A percentile compares a stretch with the other conserved stretches of the same genome.
Evolutionary conservation across 1,140 invertebrate genomes (phyloP).

Genomic region (Vanessa atalanta): DNA sequence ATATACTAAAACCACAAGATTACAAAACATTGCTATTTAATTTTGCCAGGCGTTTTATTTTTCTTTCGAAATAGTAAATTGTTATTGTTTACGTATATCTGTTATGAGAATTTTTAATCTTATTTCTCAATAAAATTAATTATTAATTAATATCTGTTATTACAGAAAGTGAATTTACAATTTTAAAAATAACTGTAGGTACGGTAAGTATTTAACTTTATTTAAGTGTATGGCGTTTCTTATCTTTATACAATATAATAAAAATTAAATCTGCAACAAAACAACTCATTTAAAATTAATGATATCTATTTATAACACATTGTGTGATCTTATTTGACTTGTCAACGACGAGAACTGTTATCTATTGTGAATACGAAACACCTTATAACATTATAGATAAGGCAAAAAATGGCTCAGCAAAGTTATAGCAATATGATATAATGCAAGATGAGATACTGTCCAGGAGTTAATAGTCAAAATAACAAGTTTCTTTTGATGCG

Average conservation of each 20-base stretch:
- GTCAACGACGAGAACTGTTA: slow-evolving; percentile 31
- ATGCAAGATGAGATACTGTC: slow-evolving; percentile 56
- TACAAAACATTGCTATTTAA: slow-evolving; percentile 30
- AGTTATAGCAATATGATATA: slow-evolving; percentile 42
- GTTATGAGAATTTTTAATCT: too few relatives aligned
- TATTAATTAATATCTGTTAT: too few relatives aligned
- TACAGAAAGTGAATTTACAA: too few relatives aligned
- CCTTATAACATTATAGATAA: not conserved
- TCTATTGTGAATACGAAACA: not conserved
- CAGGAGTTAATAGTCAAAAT: slow-evolving; percentile 58
- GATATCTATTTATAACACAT: slow-evolving; percentile 49
- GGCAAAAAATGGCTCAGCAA: slow-evolving; percentile 15
- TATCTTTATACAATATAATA: too few relatives aligned
- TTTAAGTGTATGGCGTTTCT: too few relatives aligned
- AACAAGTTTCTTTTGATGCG: slow-evolving; percentile 54
- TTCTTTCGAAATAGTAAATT: not conserved
- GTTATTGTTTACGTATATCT: too few relatives aligned
- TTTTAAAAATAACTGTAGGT: not conserved
- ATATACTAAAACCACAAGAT: not conserved
- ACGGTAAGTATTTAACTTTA: too few relatives aligned
- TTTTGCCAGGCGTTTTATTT: slow-evolving; percentile 27
- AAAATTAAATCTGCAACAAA: not conserved
- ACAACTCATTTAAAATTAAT: slow-evolving; percentile 38
- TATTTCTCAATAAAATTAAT: too few relatives aligned
- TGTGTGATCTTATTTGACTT: slow-evolving; percentile 41